A percentile compares a stretch with the other conserved stretches of the same genome.
Conservation (phyloP, 2,797 vertebrate genomes). For the Arremon aurantiirostris region DNA sequence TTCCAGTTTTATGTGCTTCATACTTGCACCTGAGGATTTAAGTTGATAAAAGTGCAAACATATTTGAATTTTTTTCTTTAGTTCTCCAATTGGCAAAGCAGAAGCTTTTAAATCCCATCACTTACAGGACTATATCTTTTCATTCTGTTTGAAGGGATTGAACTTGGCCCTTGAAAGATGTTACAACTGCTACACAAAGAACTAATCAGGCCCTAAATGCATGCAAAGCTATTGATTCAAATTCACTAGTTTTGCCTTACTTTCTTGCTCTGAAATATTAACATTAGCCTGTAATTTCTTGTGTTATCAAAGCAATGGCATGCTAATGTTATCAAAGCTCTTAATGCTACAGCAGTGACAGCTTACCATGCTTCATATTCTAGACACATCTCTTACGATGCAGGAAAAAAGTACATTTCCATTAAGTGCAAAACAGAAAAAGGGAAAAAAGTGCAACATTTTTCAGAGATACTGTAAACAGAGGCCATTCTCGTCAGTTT, state of each 20-base stretch:
- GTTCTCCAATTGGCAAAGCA: background rate
- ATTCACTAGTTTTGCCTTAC: background rate
- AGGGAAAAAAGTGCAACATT: fast-evolving
- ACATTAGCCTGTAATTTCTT: background rate
- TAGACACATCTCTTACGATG: background rate
- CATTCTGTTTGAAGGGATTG: background rate
- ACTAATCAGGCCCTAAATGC: background rate
- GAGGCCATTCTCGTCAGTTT: background rate
- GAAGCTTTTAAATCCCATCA: background rate
- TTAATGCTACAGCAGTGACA: background rate
- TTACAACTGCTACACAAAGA: background rate
- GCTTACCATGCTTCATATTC: background rate
- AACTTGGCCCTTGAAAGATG: background rate
- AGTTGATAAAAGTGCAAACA: background rate
- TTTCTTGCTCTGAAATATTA: background rate
- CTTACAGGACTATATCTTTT: background rate
- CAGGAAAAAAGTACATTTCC: background rate
- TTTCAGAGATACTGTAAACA: background rate
- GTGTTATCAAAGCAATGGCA: background rate
- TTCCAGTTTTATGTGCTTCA: background rate
- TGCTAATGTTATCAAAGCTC: background rate
- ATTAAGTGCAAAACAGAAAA: background rate
- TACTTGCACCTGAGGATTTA: background rate
- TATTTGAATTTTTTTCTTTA: background rate
- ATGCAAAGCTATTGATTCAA: background rate